phyloP scores from a whole-genome alignment of 2,113 vertebrate genomes.

The Neopipo cinnamomea region DNA sequence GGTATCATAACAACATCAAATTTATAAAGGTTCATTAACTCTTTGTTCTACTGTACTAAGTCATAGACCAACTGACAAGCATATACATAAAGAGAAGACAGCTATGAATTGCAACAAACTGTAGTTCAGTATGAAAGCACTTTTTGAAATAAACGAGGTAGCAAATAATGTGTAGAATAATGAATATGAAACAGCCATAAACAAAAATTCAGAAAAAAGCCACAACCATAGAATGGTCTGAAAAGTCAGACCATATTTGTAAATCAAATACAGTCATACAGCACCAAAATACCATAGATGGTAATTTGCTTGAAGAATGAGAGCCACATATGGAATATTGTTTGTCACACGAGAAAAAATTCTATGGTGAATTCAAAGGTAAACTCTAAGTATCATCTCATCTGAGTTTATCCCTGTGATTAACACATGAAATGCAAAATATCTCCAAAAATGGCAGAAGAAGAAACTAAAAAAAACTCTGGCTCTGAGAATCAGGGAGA shows the following conservation, averaged over 20 bases:
- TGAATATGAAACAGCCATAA: not conserved
- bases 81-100: not conserved
- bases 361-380: not conserved
- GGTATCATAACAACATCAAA: not conserved
- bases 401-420: not conserved
- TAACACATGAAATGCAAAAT: not conserved
- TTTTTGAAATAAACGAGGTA: slow-evolving; percentile 9
- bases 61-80: not conserved
- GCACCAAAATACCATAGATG: not conserved
- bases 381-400: not conserved
- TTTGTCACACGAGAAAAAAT: not conserved
- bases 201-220: not conserved
- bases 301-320: not conserved
- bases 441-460: not conserved
- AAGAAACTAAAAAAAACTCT: not conserved
- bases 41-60: not conserved
- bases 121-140: not conserved
- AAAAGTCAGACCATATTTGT: not conserved
- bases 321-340: not conserved
- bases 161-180: not conserved
- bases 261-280: not conserved
- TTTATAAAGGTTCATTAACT: slow-evolving; percentile 2
- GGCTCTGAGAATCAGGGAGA: not conserved
- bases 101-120: not conserved
- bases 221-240: not conserved